Conservation (phyloP, 2,888 invertebrate genomes). For the Andrena trimmerana region DNA sequence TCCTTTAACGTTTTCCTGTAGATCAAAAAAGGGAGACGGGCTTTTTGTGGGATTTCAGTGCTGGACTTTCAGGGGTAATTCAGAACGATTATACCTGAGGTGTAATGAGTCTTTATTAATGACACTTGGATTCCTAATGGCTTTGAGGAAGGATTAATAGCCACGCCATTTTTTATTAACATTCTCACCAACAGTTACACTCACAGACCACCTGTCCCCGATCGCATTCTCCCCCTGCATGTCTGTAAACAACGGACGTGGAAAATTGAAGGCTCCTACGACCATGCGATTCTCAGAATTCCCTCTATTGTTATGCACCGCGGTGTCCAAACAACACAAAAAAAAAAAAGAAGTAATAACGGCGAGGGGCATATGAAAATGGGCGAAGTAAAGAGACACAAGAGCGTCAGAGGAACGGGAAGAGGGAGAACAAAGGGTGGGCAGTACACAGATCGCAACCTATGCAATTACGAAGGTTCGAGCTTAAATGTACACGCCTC, state of each 20-base stretch:
- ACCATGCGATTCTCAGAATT: slow-evolving; percentile 23
- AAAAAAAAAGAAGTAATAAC: background rate
- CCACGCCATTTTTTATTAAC: no score
- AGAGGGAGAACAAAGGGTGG: slow-evolving; percentile 58
- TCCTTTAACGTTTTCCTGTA: no score
- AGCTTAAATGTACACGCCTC: slow-evolving; percentile 69
- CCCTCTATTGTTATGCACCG: background rate
- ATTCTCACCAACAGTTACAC: no score
- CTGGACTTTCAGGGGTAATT: no score
- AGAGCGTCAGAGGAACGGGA: slow-evolving; percentile 25
- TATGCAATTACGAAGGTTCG: slow-evolving; percentile 66
- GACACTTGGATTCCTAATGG: no score
- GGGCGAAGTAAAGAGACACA: slow-evolving; percentile 7
- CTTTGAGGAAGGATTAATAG: no score
- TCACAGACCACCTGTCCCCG: background rate
- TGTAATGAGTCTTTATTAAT: no score
- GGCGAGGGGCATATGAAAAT: slow-evolving; percentile 22
- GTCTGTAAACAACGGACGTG: slow-evolving; percentile 14
- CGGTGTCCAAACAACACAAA: slow-evolving; percentile 20
- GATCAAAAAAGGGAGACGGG: no score
- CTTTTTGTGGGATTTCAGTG: no score
- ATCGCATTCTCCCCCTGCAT: background rate
- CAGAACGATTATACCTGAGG: no score
- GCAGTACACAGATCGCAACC: slow-evolving; percentile 53
- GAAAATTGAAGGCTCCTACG: background rate